Conservation (phyloP, 2,888 invertebrate genomes). For the Icerya purchasi region DNA sequence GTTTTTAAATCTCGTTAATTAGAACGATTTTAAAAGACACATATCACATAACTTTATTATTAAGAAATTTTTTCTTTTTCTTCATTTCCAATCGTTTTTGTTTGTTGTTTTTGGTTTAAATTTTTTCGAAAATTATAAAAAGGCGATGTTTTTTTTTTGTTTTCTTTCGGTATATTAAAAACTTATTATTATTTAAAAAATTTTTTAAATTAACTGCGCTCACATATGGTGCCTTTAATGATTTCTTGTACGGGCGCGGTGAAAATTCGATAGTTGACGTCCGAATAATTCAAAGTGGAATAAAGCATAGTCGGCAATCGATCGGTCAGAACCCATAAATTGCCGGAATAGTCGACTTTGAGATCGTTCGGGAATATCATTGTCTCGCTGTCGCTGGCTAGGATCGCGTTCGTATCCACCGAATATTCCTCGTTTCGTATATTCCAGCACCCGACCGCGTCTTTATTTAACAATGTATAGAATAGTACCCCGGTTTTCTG, state of each 20-base stretch:
- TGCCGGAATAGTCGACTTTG: constrained; percentile 44
- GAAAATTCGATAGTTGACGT: constrained; percentile 52
- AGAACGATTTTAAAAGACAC: too few species aligned
- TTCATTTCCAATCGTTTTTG: too few species aligned
- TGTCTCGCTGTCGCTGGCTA: constrained; percentile 38
- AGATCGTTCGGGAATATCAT: constrained; percentile 63
- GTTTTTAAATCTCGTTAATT: too few species aligned
- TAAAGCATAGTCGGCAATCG: constrained; percentile 50
- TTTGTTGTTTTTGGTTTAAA: too few species aligned
- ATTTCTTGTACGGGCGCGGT: constrained; percentile 40
- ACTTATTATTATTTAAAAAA: background rate
- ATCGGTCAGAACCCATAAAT: constrained; percentile 59
- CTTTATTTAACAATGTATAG: constrained; percentile 54
- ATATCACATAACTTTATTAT: too few species aligned
- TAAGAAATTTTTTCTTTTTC: too few species aligned
- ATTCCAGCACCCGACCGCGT: constrained; percentile 63
- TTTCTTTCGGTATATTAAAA: too few species aligned
- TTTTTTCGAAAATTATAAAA: too few species aligned
- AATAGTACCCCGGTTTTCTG: constrained; percentile 44
- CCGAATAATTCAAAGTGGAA: constrained; percentile 35
- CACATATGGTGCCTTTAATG: constrained; percentile 44
- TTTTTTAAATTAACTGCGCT: constrained; percentile 8
- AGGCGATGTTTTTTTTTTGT: too few species aligned
- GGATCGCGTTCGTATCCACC: constrained; percentile 36
- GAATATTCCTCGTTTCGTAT: constrained; percentile 38